Conservation (phyloP, 2,797 vertebrate species). For the Falco cherrug region DNA sequence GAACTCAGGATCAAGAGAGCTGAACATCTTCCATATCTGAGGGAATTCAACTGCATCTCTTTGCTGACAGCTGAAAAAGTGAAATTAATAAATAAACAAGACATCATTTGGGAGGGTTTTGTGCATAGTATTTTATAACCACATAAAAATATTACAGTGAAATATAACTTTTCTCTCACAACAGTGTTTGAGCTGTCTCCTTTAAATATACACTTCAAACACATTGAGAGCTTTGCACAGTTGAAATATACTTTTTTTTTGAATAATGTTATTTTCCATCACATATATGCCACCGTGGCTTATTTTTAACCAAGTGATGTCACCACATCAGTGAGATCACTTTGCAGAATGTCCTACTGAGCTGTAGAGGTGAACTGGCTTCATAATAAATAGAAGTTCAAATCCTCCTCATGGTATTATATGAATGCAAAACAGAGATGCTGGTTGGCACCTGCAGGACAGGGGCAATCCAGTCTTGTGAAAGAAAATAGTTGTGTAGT, state of each 20-base stretch:
- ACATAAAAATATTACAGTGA: conserved; percentile 13
- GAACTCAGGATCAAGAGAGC: not conserved
- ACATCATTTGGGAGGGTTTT: not conserved
- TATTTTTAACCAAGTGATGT: conserved; percentile 50
- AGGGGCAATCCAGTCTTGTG: not conserved
- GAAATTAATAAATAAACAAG: conserved; percentile 33
- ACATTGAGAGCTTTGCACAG: not conserved
- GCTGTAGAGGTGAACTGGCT: conserved; percentile 10
- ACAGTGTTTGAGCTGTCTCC: not conserved
- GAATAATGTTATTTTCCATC: conserved; percentile 31
- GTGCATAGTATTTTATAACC: not conserved
- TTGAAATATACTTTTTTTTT: conserved; percentile 41
- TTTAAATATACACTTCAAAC: conserved; percentile 1
- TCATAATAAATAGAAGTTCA: conserved; percentile 10
- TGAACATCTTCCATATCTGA: not conserved
- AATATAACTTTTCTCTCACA: conserved; percentile 10
- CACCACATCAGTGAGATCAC: conserved; percentile 35
- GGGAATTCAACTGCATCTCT: not conserved
- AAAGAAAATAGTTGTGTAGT: not conserved
- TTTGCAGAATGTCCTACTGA: not conserved
- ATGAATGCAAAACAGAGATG: not conserved
- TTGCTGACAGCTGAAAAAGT: not conserved
- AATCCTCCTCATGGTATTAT: not conserved
- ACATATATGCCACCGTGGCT: not conserved
- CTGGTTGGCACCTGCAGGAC: not conserved